Evolutionary conservation across 2,888 invertebrate genomes (phyloP).

Genomic region (Apoda limacodes): DNA sequence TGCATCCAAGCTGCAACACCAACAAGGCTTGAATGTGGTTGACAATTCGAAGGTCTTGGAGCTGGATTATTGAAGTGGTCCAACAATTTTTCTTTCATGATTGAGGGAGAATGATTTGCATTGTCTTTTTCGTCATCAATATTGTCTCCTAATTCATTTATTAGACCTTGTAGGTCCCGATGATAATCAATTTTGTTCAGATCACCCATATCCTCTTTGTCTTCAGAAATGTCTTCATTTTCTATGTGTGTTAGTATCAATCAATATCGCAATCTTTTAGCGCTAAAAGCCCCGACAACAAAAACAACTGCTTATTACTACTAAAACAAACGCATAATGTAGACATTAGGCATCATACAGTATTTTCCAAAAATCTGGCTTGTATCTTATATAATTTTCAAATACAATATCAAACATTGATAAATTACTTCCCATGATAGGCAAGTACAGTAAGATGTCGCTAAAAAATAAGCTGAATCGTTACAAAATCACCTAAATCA

Average conservation of each 20-base stretch:
- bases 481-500: no score
- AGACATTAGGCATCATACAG: not conserved
- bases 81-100: not conserved
- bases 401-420: not conserved
- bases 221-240: conserved; percentile 15
- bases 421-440: no score
- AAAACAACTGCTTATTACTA: no score
- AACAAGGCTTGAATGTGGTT: not conserved
- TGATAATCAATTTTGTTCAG: conserved; percentile 11
- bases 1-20: not conserved
- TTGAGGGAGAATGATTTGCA: no score
- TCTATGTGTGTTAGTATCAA: no score
- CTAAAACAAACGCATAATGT: not conserved
- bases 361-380: not conserved
- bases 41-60: not conserved
- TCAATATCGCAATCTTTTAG: no score
- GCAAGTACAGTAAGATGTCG: no score
- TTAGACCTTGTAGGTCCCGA: conserved; percentile 10
- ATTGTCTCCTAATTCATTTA: conserved; percentile 11
- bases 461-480: no score
- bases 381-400: not conserved
- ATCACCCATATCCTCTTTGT: conserved; percentile 11
- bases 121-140: conserved; percentile 10
- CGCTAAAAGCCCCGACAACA: no score
- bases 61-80: not conserved